Conservation (phyloP, 2,888 invertebrate species). For the Drosophila paranaensis region DNA sequence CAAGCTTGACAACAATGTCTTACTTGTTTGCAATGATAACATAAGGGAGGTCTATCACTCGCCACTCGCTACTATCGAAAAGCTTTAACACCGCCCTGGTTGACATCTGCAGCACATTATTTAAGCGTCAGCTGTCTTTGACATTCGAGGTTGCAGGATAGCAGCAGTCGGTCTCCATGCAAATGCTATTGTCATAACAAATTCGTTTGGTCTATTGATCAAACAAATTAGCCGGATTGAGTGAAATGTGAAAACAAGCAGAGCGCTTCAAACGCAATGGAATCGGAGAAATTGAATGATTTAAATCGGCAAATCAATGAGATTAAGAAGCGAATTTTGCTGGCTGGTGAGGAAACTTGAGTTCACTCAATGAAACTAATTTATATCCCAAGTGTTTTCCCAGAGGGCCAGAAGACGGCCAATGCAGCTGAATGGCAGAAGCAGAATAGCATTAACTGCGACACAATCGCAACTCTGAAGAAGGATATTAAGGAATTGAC, state of each 20-base stretch:
- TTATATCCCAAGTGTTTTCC: conserved; percentile 45
- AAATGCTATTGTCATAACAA: conserved; percentile 56
- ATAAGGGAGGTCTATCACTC: neutral
- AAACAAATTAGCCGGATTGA: conserved; percentile 45
- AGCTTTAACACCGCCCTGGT: neutral
- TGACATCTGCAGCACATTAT: neutral
- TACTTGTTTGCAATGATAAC: too few relatives aligned
- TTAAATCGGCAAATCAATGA: conserved; percentile 91
- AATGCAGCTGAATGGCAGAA: conserved; percentile 92
- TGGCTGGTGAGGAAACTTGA: conserved; percentile 87
- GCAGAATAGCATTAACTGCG: conserved; percentile 89
- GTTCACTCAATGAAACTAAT: neutral
- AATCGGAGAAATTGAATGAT: conserved; percentile 82
- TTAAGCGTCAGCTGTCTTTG: neutral
- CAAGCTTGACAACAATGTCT: neutral
- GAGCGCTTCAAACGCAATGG: conserved; percentile 57
- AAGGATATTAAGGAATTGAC: conserved; percentile 89
- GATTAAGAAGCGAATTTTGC: conserved; percentile 93
- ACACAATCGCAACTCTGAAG: conserved; percentile 89
- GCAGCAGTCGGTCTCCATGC: conserved; percentile 33
- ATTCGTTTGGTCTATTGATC: conserved; percentile 42
- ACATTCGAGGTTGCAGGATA: neutral
- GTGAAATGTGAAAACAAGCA: conserved; percentile 1
- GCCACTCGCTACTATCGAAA: neutral
- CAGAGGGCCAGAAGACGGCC: conserved; percentile 94